Evolutionary conservation across 1,140 invertebrate genomes (phyloP).

Genomic region (Eriocheir sinensis): DNA sequence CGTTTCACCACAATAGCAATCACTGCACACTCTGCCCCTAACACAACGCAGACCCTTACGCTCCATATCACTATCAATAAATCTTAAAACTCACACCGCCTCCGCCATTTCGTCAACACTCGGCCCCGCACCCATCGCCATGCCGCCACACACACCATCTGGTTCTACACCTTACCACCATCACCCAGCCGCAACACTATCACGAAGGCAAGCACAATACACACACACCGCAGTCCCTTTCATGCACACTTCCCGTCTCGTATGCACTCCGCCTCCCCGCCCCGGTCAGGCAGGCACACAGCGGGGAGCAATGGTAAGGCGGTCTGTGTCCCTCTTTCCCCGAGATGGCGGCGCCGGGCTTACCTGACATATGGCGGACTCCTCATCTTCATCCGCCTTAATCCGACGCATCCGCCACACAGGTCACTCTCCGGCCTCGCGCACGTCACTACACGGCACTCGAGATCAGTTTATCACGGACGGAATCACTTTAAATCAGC

Average conservation of each 20-base stretch:
- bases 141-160: background rate
- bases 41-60: too few species aligned
- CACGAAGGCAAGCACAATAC: too few species aligned
- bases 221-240: background rate
- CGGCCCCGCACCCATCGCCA: background rate
- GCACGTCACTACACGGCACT: background rate
- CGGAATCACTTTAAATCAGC: too few species aligned
- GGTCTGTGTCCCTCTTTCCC: background rate
- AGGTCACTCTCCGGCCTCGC: too few species aligned
- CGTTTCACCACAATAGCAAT: too few species aligned
- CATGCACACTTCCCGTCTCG: background rate
- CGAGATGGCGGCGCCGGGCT: background rate
- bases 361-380: background rate
- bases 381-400: background rate
- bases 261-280: background rate
- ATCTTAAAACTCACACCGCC: background rate
- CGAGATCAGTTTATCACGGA: background rate
- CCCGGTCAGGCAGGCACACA: background rate
- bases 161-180: too few species aligned
- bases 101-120: background rate
- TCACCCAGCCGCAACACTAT: too few species aligned
- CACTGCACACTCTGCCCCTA: too few species aligned
- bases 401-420: background rate
- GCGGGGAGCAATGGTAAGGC: conserved; percentile 7
- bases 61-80: too few species aligned